Conservation (phyloP, 2,797 vertebrate genomes). For the Clamator glandarius region DNA sequence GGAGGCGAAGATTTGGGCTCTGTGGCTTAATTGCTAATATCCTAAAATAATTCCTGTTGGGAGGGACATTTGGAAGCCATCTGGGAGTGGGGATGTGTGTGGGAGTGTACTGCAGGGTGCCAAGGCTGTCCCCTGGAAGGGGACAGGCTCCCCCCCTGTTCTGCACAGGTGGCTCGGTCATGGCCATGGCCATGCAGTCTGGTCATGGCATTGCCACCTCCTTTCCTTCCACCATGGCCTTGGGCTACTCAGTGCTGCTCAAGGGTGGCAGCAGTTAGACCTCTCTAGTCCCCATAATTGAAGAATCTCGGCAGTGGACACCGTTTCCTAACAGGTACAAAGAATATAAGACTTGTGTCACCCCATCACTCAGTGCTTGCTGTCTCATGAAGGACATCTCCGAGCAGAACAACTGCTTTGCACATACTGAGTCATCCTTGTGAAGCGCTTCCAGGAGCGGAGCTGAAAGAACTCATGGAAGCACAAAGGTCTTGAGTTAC, state of each 20-base stretch:
- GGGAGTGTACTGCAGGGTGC: neutral
- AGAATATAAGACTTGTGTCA: neutral
- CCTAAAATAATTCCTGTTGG: neutral
- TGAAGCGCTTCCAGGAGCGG: neutral
- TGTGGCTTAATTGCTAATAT: neutral
- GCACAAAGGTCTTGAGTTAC: neutral
- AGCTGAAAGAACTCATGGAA: neutral
- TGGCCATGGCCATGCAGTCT: neutral
- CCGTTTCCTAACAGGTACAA: neutral
- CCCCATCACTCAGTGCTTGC: neutral
- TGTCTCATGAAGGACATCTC: neutral
- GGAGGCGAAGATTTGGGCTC: neutral
- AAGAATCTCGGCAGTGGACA: neutral
- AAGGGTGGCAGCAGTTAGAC: neutral
- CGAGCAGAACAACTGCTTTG: neutral
- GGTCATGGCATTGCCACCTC: rapidly evolving
- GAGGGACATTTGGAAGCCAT: neutral
- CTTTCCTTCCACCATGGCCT: neutral
- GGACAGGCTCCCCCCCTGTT: neutral
- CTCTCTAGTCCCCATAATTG: rapidly evolving
- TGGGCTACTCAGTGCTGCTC: neutral
- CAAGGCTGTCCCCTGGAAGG: neutral
- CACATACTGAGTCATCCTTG: neutral
- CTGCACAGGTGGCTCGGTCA: neutral
- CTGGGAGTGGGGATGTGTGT: neutral